Evolutionary conservation across 1,140 invertebrate species (phyloP), one percentile per base, ranked within the genome.

Genomic region (Thaumetopoea pityocampa): DNA sequence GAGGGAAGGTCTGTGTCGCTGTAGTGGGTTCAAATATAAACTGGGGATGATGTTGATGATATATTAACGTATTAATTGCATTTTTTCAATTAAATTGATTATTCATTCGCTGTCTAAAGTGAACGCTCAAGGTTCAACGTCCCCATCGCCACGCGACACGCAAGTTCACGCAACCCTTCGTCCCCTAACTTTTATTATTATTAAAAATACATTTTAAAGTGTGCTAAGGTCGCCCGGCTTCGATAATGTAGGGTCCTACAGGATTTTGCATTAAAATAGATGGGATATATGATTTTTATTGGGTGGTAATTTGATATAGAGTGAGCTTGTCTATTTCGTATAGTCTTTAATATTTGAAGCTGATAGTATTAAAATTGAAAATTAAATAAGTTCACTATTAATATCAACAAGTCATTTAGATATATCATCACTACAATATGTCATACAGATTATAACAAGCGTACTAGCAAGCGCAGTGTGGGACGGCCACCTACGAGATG

Each of bases 181-280:
- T 28, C 32, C 28, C 37, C 28, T 23, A 24, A 19, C 28, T 8
- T 41, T 41, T 41, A 32, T 41, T 41, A 41, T 7, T 19, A 32
- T 40, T 30, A 41, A 38, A 41, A 32, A 40, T 18, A 23, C 8
- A 17, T 14, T 32, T 19, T 30, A 41, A 41, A 41, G 37, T 41
- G 37, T 41, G 37, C 37, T 41, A 41, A 41, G 37, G 37, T 32
- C 37, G 28, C 32, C 37, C 37, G 27, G 28, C 18, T 41, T 24
- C 16, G 15, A 41, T 14, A 41, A 41, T 32, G 17, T 23, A 20
- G 18, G 16, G 26, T 17, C 32, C 27, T 24, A 24, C 23, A 32
- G n/a, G 32, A 30, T 24, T 22, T 18, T 3, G 27, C 32, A 23
- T 32, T 24, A 32, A 41, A 41, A 41, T 30, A 40, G 36, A 12